phyloP scores from a whole-genome alignment of 2,113 vertebrate species.

The Petroica traversi region DNA sequence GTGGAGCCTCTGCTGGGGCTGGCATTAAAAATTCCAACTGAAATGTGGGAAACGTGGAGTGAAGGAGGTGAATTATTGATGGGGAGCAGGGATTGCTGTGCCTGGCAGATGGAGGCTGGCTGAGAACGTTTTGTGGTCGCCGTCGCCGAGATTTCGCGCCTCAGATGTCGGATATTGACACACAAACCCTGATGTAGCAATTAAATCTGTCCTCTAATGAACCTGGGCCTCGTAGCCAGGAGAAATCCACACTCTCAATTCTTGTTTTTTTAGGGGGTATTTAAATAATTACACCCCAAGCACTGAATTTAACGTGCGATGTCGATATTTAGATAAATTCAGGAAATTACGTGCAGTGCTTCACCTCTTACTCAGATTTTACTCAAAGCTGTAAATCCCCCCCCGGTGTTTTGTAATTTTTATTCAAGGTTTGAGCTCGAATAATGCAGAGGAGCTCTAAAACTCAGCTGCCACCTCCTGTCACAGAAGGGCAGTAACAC shows the following conservation, averaged over 20 bases:
- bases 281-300: neutral
- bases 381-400: neutral
- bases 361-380: neutral
- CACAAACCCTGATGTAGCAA: neutral
- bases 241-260: neutral
- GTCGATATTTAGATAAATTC: accelerated
- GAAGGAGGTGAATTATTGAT: constrained; percentile 2
- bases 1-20: neutral
- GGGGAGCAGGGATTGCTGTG: neutral
- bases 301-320: neutral
- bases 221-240: neutral
- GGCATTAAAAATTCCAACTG: neutral
- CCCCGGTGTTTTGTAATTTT: neutral
- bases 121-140: constrained; percentile 19
- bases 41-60: neutral
- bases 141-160: constrained; percentile 23
- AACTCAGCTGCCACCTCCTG: neutral
- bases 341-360: neutral
- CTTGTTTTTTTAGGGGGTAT: neutral
- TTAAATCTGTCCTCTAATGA: constrained; percentile 11
- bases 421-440: neutral
- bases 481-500: neutral
- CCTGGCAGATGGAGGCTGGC: constrained; percentile 65
- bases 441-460: neutral
- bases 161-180: constrained; percentile 43